Percentiles rank a stretch among this genome's conserved stretches.
Conservation (phyloP, 2,797 vertebrate genomes). For the Microcaecilia unicolor region DNA sequence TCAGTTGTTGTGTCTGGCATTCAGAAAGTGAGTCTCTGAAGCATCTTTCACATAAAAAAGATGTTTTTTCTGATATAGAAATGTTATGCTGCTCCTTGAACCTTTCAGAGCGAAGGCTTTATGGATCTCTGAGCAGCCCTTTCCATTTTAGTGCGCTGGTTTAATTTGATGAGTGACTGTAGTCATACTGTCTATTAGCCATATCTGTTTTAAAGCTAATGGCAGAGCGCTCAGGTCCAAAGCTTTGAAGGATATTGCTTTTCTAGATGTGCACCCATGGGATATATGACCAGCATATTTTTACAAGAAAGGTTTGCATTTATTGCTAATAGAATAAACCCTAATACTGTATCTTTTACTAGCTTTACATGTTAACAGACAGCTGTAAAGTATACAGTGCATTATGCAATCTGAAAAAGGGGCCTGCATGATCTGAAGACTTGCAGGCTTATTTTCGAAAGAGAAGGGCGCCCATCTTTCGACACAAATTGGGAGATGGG, state of each 20-base stretch:
- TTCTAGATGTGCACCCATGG: slow-evolving; percentile 1
- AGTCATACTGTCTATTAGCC: neutral
- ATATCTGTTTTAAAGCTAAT: slow-evolving; percentile 10
- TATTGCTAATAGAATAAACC: slow-evolving; percentile 2
- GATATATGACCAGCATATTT: slow-evolving; percentile 1
- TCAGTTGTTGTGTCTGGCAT: no score
- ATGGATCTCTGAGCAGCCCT: slow-evolving; percentile 3
- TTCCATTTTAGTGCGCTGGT: slow-evolving; percentile 4
- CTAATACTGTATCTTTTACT: slow-evolving; percentile 10
- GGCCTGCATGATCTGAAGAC: no score
- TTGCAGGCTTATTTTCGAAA: no score
- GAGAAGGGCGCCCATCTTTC: no score
- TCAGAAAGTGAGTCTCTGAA: no score
- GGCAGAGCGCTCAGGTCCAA: neutral
- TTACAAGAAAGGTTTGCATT: slow-evolving; percentile 6
- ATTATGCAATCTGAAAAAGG: no score
- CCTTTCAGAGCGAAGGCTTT: neutral
- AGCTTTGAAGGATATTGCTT: slow-evolving; percentile 9
- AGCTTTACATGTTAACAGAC: no score
- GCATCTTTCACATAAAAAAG: no score
- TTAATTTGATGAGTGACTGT: neutral
- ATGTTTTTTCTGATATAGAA: neutral
- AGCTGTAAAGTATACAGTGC: no score
- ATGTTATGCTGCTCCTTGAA: neutral
- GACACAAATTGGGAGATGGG: no score